Conservation (phyloP, 2,888 invertebrate species). For the Platycnemis pennipes region DNA sequence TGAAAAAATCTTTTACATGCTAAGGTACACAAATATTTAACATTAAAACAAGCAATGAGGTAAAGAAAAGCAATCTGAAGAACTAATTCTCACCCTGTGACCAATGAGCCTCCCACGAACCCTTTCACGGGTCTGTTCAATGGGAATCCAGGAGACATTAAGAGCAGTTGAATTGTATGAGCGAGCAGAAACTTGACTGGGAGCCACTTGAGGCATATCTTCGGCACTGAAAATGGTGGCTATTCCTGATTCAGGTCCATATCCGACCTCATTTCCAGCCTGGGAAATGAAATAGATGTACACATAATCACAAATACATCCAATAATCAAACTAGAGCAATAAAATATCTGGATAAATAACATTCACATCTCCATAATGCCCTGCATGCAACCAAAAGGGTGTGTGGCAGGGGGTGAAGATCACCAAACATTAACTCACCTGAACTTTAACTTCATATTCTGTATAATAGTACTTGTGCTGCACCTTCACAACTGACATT, state of each 20-base stretch:
- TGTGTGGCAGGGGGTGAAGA: too few relatives aligned
- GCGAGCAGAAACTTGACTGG: constrained; percentile 88
- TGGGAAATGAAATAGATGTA: constrained; percentile 72
- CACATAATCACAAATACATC: constrained; percentile 51
- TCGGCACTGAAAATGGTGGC: constrained; percentile 91
- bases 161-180: constrained; percentile 96
- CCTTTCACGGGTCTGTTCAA: constrained; percentile 90
- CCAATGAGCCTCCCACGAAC: constrained; percentile 95
- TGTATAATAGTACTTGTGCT: constrained; percentile 88
- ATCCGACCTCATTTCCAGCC: constrained; percentile 89
- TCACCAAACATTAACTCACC: constrained; percentile 75
- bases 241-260: constrained; percentile 90
- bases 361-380: not conserved
- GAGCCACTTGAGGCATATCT: constrained; percentile 95
- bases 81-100: constrained; percentile 87
- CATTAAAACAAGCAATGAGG: too few relatives aligned
- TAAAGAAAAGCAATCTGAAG: too few relatives aligned
- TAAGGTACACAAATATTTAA: too few relatives aligned
- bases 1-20: too few relatives aligned
- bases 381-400: too few relatives aligned
- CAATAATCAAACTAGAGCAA: not conserved
- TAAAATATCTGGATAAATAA: not conserved
- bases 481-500: constrained; percentile 89
- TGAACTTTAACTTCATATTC: constrained; percentile 93
- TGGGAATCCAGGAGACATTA: constrained; percentile 94